These are phyloP conservation scores for Epinotia brunnichana DNA, from an alignment of 2,888 invertebrate genomes.

Conservation along the genomic window DNA sequence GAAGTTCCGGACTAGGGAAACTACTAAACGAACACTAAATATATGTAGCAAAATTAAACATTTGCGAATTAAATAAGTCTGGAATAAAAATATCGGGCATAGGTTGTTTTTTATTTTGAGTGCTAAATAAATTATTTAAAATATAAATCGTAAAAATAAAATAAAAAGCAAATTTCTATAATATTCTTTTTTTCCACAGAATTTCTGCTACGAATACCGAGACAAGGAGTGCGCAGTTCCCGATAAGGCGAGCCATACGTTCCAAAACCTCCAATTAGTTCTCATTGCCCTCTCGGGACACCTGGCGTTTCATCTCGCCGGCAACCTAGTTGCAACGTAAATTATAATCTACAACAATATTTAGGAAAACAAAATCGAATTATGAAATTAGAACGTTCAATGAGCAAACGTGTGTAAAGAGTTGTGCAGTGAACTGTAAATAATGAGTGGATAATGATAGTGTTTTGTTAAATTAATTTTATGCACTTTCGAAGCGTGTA, in stretches of 20 bases:
- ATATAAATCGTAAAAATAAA: too few relatives aligned
- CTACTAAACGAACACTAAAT: background rate
- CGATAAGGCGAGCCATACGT: conserved; percentile 53
- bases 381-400: conserved; percentile 54
- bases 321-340: conserved; percentile 58
- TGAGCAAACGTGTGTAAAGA: conserved; percentile 43
- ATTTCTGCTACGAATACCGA: conserved; percentile 76
- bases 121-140: too few relatives aligned
- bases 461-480: conserved; percentile 47
- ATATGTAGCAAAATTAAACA: background rate
- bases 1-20: background rate
- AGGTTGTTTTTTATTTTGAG: too few relatives aligned
- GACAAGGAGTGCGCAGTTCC: conserved; percentile 69
- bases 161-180: too few relatives aligned
- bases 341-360: conserved; percentile 37
- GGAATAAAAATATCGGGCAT: too few relatives aligned
- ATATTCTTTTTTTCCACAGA: conserved; percentile 62
- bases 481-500: conserved; percentile 27
- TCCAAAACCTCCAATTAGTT: conserved; percentile 56
- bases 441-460: conserved; percentile 53
- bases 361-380: conserved; percentile 47
- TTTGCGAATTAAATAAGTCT: background rate
- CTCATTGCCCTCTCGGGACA: conserved; percentile 58
- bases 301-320: conserved; percentile 52
- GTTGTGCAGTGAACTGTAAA: conserved; percentile 57